Base-by-base conservation (phyloP, 2,113 vertebrate genomes). In the Tricholaema leucomelas region DNA sequence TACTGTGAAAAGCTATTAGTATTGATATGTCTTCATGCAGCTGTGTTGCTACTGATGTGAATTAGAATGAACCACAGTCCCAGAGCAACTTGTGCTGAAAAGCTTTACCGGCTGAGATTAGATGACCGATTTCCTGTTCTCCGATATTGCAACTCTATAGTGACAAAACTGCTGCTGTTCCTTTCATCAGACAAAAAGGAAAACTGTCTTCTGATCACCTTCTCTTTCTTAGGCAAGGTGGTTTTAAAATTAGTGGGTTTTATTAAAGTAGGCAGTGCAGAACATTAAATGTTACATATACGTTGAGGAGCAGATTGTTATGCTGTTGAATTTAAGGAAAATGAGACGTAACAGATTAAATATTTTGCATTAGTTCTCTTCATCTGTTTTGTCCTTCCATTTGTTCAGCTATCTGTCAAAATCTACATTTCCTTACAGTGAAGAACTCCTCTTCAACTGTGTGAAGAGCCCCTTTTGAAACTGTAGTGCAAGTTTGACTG, bases 71-170 rank as follows among this genome's bases (percentile, higher is more conserved):
- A 38, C 25, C 31, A 77, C 44, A 88, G 12, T 76, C 87, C 66
- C 85, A 87, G 80, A 81, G 85, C 91, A 80, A 73, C 58, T 63
- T 35, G 36, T 81, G 64, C 55, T 90, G 77, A 76, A 76, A 81
- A 66, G 24, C 60, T 92, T 59, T 90, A 78, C 40, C 54, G 56
- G 38, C 4, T 3, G 63, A 83, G 50, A 74, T 72, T 75, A 87
- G 48, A 31, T 69, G 81, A 81, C 40, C 80, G 91, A 64, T 65
- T 79, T 89, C 73, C 35, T 60, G 16, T 71, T 82, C 73, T 92
- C 69, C 27, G 6, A 9, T 71, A n/a, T 71, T 87, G 15, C 42
- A 77, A n/a, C 9, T 71, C 56, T 44, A 6, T 17, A 40, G 46
- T 23, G 38, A 23, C 48, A 50, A 50, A 50, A 50, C 21, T 50